Evolutionary conservation across 2,888 invertebrate genomes (phyloP), one percentile per base, ranked within the genome.

Genomic region (Campopleginae sp.): DNA sequence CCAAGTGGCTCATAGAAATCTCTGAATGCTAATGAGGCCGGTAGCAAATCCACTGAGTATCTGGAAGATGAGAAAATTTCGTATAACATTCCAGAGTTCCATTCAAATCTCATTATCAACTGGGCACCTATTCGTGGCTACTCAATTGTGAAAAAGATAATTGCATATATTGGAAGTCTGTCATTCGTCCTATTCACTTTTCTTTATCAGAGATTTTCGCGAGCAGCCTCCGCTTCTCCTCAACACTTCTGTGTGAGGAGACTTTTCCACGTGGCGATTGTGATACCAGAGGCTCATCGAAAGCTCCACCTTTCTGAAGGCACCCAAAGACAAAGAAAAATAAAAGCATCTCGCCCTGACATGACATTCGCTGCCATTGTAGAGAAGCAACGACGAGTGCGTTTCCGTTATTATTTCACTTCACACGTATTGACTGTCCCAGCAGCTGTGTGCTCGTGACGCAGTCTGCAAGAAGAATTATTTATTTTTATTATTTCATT

Each of bases 191-290:
- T 33, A 38, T n/a, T 65, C 48, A 33, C 48, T 33, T n/a, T n/a
- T n/a, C 48, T 65, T 54, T 14, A 54, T 72, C 19, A 17, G 72
- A 42, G 65, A 33, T 14, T 77, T 42, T 46, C 19, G 65, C 84
- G 54, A 23, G 65, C 14, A 68, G 80, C 44, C 19, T 80, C 80
- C n/a, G 71, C 80, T 80, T n/a, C n/a, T n/a, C n/a, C n/a, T n/a
- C n/a, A n/a, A n/a, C n/a, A 72, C 71, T 80, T 48, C 76, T 66
- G 42, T n/a, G 17, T n/a, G 58, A 66, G 65, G 27, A 42, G 46
- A 71, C 48, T 61, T 68, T 33, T 31, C 75, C 14, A 23, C 66
- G 44, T 63, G 77, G 61, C 72, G 68, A 84, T 84, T 77, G 61
- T 71, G 78, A 63, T 19, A 31, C 78, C 72, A 72, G 51, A 77